Evolutionary conservation across 2,113 vertebrate genomes (phyloP).

Genomic region (Herpetotheres cachinnans): DNA sequence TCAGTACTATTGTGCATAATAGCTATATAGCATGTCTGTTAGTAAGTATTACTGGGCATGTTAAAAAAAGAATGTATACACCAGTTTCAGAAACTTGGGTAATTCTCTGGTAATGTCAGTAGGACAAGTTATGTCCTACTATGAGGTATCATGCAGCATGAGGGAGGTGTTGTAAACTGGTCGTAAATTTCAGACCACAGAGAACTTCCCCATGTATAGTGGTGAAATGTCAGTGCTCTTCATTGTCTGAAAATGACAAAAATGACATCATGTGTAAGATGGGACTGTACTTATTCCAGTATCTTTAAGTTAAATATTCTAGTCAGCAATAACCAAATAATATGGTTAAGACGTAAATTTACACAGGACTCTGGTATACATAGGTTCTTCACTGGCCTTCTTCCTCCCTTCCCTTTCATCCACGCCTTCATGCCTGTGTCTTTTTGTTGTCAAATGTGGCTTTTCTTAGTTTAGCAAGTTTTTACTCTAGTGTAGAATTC

Average conservation of each 20-base stretch:
- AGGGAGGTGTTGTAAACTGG: neutral
- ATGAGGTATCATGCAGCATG: neutral
- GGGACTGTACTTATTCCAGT: neutral
- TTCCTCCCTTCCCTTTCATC: neutral
- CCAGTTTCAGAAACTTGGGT: neutral
- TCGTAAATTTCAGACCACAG: neutral
- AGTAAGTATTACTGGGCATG: neutral
- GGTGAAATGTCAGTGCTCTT: neutral
- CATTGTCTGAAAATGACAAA: neutral
- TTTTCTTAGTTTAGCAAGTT: neutral
- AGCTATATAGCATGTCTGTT: rapidly evolving
- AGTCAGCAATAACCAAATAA: neutral
- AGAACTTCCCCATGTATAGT: neutral
- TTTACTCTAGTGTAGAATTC: neutral
- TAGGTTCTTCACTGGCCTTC: neutral
- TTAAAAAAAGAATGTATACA: neutral
- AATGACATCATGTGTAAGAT: neutral
- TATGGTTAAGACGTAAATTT: neutral
- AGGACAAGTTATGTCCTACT: neutral
- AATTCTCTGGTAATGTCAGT: neutral
- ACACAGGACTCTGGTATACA: neutral
- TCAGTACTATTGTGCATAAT: neutral
- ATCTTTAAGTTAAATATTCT: neutral
- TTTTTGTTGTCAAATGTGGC: neutral
- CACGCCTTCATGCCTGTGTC: neutral